Conservation (phyloP, 2,888 invertebrate species). For the Acanthacorydalis orientalis region DNA sequence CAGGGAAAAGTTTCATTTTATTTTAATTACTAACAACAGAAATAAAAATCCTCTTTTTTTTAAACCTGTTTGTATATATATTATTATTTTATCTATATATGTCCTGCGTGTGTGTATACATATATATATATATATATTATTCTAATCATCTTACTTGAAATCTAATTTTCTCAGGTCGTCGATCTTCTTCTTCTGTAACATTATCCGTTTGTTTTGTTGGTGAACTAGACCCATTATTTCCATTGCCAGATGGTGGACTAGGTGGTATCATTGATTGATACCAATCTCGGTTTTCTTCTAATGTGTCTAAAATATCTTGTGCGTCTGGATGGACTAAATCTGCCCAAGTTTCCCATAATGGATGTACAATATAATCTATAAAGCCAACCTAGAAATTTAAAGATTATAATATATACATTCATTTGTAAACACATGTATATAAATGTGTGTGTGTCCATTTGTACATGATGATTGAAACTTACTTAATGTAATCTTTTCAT, state of each 20-base stretch:
- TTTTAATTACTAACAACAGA: no score
- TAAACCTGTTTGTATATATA: no score
- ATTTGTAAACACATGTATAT: neutral
- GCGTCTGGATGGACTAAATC: constrained; percentile 98
- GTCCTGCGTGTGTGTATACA: no score
- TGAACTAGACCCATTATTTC: constrained; percentile 33
- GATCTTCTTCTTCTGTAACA: constrained; percentile 18
- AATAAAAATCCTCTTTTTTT: no score
- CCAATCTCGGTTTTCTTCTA: constrained; percentile 98
- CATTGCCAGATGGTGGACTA: constrained; percentile 47
- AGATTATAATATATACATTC: neutral
- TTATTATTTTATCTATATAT: no score
- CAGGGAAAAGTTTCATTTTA: no score
- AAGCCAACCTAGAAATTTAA: constrained; percentile 65
- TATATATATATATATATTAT: constrained; percentile 10
- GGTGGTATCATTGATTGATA: constrained; percentile 91
- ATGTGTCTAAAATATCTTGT: constrained; percentile 90
- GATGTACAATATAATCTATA: constrained; percentile 99
- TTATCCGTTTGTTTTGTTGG: constrained; percentile 32
- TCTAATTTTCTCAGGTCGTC: constrained; percentile 43
- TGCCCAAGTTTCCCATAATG: constrained; percentile 99
- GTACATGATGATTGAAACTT: no score
- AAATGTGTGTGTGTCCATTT: neutral
- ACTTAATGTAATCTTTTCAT: no score
- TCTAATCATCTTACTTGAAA: constrained; percentile 39